phyloP scores from a whole-genome alignment of 2,888 invertebrate species.

The Lottia gigantea region DNA sequence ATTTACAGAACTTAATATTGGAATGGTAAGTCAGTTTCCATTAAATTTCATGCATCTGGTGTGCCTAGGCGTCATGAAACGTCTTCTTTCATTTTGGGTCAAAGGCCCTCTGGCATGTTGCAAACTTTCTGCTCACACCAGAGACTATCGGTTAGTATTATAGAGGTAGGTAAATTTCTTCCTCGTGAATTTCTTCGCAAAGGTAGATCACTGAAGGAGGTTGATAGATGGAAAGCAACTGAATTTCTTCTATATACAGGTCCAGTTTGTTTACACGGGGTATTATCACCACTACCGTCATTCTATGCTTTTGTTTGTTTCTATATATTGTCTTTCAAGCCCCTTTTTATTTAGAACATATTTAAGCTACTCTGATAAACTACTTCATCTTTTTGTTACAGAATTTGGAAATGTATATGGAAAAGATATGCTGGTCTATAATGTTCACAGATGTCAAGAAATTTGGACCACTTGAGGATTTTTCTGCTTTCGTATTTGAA shows the following conservation, averaged over 20 bases:
- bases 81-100: constrained; percentile 30
- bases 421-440: constrained; percentile 14
- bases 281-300: constrained; percentile 16
- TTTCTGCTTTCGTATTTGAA: neutral
- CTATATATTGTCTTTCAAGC: constrained; percentile 36
- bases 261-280: constrained; percentile 33
- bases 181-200: constrained; percentile 44
- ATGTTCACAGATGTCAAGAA: constrained; percentile 16
- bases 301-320: constrained; percentile 40
- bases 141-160: constrained; percentile 31
- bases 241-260: constrained; percentile 53
- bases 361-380: constrained; percentile 25
- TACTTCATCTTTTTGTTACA: constrained; percentile 37
- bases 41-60: constrained; percentile 55
- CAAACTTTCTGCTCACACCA: neutral
- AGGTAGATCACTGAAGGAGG: constrained; percentile 34
- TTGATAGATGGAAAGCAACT: constrained; percentile 51
- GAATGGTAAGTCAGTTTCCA: constrained; percentile 37
- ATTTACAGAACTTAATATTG: constrained; percentile 24
- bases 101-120: constrained; percentile 25
- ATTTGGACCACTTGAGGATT: constrained; percentile 1
- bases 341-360: constrained; percentile 15
- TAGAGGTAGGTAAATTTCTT: constrained; percentile 22
- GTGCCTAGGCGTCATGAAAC: constrained; percentile 43
- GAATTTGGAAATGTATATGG: constrained; percentile 31